A percentile compares a stretch with the other conserved stretches of the same genome.
These are phyloP conservation scores for Aspiorhynchus laticeps DNA, from an alignment of 2,113 vertebrate genomes.

Conservation along the genomic window DNA sequence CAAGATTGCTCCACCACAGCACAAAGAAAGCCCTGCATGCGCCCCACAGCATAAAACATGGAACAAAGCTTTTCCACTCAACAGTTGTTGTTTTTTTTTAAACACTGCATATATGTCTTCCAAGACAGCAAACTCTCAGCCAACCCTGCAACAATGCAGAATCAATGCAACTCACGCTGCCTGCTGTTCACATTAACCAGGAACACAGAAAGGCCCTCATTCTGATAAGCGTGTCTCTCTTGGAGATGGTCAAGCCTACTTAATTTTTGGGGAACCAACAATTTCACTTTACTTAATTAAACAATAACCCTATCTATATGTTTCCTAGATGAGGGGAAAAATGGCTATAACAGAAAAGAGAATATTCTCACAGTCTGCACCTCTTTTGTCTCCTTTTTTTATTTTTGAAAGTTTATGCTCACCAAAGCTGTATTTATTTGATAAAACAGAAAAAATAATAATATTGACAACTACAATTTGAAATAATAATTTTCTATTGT, in stretches of 20 bases:
- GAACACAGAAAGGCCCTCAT: neutral
- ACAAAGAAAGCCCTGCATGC: neutral
- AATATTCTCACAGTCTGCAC: neutral
- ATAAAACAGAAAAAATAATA: no score
- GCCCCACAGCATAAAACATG: neutral
- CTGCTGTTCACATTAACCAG: neutral
- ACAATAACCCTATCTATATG: no score
- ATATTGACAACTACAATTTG: neutral
- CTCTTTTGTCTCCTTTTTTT: neutral
- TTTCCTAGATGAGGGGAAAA: no score
- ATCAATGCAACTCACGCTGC: neutral
- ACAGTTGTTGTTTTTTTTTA: neutral
- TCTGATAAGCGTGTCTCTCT: neutral
- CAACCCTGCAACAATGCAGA: constrained; percentile 2
- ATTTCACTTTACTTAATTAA: neutral
- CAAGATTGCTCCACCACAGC: neutral
- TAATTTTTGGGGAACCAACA: neutral
- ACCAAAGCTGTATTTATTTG: neutral
- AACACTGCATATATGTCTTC: neutral
- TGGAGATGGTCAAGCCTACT: neutral
- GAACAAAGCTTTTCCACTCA: neutral
- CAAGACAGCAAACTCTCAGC: neutral
- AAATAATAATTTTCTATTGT: no score
- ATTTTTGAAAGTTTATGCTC: no score
- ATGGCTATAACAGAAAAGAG: neutral